Conservation (phyloP, 2,797 vertebrate species). For the Tamandua tetradactyla region DNA sequence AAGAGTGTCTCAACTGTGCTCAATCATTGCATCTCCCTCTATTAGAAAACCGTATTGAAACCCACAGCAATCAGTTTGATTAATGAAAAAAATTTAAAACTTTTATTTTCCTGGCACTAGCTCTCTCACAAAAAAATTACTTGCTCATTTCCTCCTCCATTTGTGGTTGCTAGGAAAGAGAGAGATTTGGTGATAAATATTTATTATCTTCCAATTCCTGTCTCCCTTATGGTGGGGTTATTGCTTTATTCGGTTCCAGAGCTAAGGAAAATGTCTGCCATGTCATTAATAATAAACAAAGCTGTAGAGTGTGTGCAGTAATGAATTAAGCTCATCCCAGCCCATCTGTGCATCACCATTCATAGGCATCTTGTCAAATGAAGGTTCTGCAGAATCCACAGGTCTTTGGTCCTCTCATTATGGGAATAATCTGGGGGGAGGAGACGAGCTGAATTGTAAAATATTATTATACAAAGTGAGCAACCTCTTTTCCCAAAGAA, state of each 20-base stretch:
- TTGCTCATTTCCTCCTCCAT: slow-evolving; percentile 65
- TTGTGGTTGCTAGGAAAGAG: slow-evolving; percentile 76
- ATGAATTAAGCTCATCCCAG: slow-evolving; percentile 79
- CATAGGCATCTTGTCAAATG: slow-evolving; percentile 70
- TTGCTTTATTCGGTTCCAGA: slow-evolving; percentile 81
- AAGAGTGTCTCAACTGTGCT: slow-evolving; percentile 47
- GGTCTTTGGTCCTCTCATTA: slow-evolving; percentile 70
- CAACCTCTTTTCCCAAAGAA: slow-evolving; percentile 58
- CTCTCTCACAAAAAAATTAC: slow-evolving; percentile 72
- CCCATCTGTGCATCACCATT: slow-evolving; percentile 81
- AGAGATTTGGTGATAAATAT: slow-evolving; percentile 80
- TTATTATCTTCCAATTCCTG: slow-evolving; percentile 76
- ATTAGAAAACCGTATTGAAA: slow-evolving; percentile 74
- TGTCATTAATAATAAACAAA: slow-evolving; percentile 83
- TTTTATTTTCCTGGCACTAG: slow-evolving; percentile 68
- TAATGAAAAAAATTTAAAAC: slow-evolving; percentile 66
- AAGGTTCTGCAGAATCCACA: slow-evolving; percentile 67
- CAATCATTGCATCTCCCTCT: slow-evolving; percentile 48
- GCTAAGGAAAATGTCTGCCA: slow-evolving; percentile 73
- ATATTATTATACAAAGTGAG: slow-evolving; percentile 65
- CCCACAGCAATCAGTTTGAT: slow-evolving; percentile 75
- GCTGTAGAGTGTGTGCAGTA: slow-evolving; percentile 75
- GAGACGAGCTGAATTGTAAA: slow-evolving; percentile 60
- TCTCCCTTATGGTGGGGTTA: slow-evolving; percentile 77
- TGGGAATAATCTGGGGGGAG: slow-evolving; percentile 53